Percentiles rank a stretch among this genome's conserved stretches.
phyloP scores from a whole-genome alignment of 1,140 invertebrate species.

The Mercenaria mercenaria region DNA sequence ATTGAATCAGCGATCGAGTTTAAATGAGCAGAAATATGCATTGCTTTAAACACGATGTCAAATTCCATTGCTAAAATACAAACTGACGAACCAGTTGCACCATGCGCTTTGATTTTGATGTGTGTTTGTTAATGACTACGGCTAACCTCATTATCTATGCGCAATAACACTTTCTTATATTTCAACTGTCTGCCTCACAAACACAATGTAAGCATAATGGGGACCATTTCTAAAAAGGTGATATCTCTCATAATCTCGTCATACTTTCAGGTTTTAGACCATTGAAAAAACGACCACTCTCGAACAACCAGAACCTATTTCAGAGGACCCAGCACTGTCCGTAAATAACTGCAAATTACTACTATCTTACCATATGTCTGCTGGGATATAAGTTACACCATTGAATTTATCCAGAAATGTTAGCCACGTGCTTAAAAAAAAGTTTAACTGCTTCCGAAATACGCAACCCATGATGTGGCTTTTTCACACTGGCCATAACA shows the following conservation, averaged over 20 bases:
- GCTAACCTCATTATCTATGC: conserved; percentile 14
- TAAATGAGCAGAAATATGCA: conserved; percentile 6
- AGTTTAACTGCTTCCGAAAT: neutral
- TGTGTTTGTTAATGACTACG: neutral
- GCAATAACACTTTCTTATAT: neutral
- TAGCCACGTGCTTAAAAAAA: conserved; percentile 42
- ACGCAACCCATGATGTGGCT: neutral
- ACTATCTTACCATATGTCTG: neutral
- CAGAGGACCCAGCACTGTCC: conserved; percentile 6
- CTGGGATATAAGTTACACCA: neutral
- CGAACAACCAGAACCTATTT: neutral
- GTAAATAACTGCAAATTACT: conserved; percentile 40
- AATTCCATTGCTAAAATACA: neutral
- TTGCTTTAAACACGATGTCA: conserved; percentile 52
- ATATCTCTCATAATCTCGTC: conserved; percentile 8
- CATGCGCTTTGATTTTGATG: conserved; percentile 20
- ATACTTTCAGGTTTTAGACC: neutral
- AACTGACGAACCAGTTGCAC: conserved; percentile 15
- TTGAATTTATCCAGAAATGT: conserved; percentile 54
- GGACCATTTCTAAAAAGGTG: conserved; percentile 63
- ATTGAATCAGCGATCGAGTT: too few species aligned
- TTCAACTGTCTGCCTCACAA: neutral
- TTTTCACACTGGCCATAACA: neutral
- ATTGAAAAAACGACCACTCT: conserved; percentile 21
- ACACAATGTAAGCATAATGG: conserved; percentile 1